A percentile compares a stretch with the other conserved stretches of the same genome.
Evolutionary conservation across 2,888 invertebrate species (phyloP).

Genomic region (Bhutanitis thaidina): DNA sequence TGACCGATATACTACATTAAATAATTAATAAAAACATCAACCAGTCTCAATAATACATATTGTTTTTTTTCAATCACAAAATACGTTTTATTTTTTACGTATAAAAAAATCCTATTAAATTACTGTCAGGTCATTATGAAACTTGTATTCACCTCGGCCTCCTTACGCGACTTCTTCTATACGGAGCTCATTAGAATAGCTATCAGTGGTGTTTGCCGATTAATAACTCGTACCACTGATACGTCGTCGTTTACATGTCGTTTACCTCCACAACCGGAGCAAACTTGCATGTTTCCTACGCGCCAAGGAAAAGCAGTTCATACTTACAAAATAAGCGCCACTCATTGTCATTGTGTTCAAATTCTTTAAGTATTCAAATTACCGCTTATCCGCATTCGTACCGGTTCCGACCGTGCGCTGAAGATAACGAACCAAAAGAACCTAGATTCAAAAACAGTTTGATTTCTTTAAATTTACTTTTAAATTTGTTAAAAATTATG

Average conservation of each 20-base stretch:
- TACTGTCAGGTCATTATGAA: slow-evolving; percentile 27
- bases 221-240: slow-evolving; percentile 67
- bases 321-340: slow-evolving; percentile 27
- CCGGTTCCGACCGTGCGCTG: slow-evolving; percentile 52
- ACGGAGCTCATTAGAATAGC: slow-evolving; percentile 73
- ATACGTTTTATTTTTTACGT: not conserved
- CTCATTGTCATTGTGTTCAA: slow-evolving; percentile 45
- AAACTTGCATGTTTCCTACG: slow-evolving; percentile 46
- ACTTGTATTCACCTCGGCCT: slow-evolving; percentile 69
- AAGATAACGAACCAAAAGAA: slow-evolving; percentile 45
- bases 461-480: slow-evolving; percentile 22
- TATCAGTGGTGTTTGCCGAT: slow-evolving; percentile 74
- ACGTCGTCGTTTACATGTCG: slow-evolving; percentile 70
- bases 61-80: no score
- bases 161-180: slow-evolving; percentile 54
- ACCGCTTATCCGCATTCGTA: slow-evolving; percentile 48
- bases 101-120: slow-evolving; percentile 8
- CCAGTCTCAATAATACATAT: no score
- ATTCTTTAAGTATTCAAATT: slow-evolving; percentile 62
- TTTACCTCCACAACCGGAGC: slow-evolving; percentile 62
- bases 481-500: no score
- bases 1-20: no score
- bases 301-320: slow-evolving; percentile 48
- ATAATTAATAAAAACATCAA: no score
- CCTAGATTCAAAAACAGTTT: slow-evolving; percentile 37